Evolutionary conservation across 2,888 invertebrate species (phyloP), one percentile per base, ranked within the genome.

Genomic region (Leuctra nigra): DNA sequence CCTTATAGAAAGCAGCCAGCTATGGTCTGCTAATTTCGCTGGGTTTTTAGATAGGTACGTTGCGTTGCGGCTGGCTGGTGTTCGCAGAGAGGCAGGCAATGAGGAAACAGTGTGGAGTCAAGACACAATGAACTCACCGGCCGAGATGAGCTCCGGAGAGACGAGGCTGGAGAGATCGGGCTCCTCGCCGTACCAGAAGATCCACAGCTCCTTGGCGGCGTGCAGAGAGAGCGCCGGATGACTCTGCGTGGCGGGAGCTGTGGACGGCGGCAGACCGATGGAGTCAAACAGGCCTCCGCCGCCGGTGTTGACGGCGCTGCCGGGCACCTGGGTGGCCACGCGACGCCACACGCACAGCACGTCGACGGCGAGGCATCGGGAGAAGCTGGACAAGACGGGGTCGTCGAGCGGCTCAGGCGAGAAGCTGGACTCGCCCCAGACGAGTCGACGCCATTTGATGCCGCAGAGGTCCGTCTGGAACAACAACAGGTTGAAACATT

Each of bases 141-240:
- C 82, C 63, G 82, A 80, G 69, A 90, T 84, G 64, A 95, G 82
- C 71, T 94, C 92, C 13, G 87, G 84, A 59, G 89, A 85, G 66
- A 93, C 87, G 68, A 93, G 79, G 60, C 87, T 86, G 68, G 81
- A 83, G 63, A 94, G 81, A 75, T 93, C 91, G 57, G 94, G 94
- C 74, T 94, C 93, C 73, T 96, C 95, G 69, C 96, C 96, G 77
- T 98, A 99, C 98, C 98, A 99, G 79, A 99, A 99, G 73, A 99
- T 91, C 98, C 98, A 99, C 61, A 99, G 82, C 75, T 99, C 98
- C 78, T 97, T 98, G 73, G 91, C 86, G 69, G 90, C 87, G 71
- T 86, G 83, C 66, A 91, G 79, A 66, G 88, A 87, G 67, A 91
- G 81, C 64, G 90, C 88, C 69, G 86, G 87, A 58, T 65, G 66